Base-by-base conservation (phyloP, 2,888 invertebrate genomes). In the Phlogophora meticulosa region DNA sequence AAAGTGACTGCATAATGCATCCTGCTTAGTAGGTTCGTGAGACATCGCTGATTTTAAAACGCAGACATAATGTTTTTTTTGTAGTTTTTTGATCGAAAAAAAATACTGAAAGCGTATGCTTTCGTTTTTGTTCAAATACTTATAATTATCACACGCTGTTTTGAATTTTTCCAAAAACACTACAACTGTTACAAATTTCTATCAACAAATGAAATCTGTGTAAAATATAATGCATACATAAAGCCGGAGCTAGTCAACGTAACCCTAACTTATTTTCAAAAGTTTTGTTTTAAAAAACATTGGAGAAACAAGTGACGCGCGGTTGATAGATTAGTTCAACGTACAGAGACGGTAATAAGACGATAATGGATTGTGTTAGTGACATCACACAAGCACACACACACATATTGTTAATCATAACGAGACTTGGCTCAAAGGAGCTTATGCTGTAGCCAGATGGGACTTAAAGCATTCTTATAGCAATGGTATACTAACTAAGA, bases 1-100 rank as follows among this genome's bases (percentile, higher is more conserved):
- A 88, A 85, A 85, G 82, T 76, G 72, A 74, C 67, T 75, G 80
- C 76, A 80, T 87, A 88, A 81, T 86, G 82, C 81, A 77, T 74
- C 84, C 76, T 86, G 85, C 70, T 60, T 55, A 53, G 46, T 57
- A 32, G 34, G n/a, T 51, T 9, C 32, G n/a, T 20, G 15, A 24
- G 53, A 59, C n/a, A 52, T 46, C 17, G 48, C 45, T 55, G 79
- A 68, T 73, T 68, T 73, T 46, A 55, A 45, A 45, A 65, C 51
- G 38, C 7, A 34, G 22, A 28, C 28, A 17, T 34, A 46, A 34
- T 20, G n/a, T n/a, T n/a, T n/a, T n/a, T n/a, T n/a, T n/a, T n/a
- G n/a, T n/a, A n/a, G 15, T 34, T 49, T 20, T 40, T 61, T n/a
- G n/a, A 22, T 40, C 40, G 15, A 9, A 43, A 60, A 58, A 58